Percentiles rank a stretch among this genome's conserved stretches.
Evolutionary conservation across 2,888 invertebrate genomes (phyloP).

Genomic region (Trissonchulus latispiculum): DNA sequence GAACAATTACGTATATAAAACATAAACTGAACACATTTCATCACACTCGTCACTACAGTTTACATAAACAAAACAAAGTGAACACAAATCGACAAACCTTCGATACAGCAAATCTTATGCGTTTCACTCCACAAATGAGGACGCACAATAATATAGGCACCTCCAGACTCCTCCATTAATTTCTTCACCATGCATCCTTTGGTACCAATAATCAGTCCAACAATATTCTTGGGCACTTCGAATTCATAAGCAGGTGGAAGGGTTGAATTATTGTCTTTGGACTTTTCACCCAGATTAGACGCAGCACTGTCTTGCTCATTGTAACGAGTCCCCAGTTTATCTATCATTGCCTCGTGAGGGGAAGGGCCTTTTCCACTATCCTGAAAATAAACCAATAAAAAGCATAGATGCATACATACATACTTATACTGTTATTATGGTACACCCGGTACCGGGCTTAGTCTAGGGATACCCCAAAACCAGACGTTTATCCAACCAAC

Average conservation of each 20-base stretch:
- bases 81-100: too few relatives aligned
- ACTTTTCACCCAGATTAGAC: neutral
- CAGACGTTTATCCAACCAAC: too few relatives aligned
- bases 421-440: too few relatives aligned
- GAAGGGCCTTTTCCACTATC: constrained; percentile 24
- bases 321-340: constrained; percentile 14
- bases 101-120: constrained; percentile 40
- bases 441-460: too few relatives aligned
- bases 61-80: too few relatives aligned
- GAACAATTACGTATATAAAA: neutral
- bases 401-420: too few relatives aligned
- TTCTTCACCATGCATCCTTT: constrained; percentile 41
- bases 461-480: too few relatives aligned
- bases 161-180: constrained; percentile 16
- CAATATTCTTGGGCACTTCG: constrained; percentile 42
- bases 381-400: too few relatives aligned
- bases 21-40: neutral
- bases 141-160: constrained; percentile 20
- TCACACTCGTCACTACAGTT: neutral
- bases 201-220: constrained; percentile 40
- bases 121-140: constrained; percentile 8
- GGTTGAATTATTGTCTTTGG: too few relatives aligned
- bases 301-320: constrained; percentile 11
- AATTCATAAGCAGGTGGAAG: constrained; percentile 44
- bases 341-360: neutral